phyloP scores from a whole-genome alignment of 1,140 invertebrate genomes.

The Drosophila santomea region DNA sequence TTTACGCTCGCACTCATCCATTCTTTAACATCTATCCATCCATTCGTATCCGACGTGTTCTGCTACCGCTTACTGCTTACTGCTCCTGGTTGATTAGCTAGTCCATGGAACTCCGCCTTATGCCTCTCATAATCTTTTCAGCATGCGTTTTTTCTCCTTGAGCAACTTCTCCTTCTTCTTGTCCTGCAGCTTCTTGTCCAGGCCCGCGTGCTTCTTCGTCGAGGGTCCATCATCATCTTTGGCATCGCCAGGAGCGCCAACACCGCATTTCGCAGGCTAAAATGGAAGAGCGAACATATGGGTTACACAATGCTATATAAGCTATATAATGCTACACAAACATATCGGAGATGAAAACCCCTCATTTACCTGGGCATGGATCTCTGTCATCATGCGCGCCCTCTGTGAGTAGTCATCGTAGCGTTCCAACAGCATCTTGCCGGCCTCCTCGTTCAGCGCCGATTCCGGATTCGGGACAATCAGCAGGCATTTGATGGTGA shows the following conservation, averaged over 20 bases:
- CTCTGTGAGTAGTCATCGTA: constrained; percentile 96
- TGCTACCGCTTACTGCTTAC: constrained; percentile 21
- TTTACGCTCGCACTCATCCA: constrained; percentile 13
- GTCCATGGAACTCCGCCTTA: constrained; percentile 35
- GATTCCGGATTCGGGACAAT: constrained; percentile 98
- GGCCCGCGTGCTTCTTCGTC: constrained; percentile 91
- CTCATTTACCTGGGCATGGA: constrained; percentile 89
- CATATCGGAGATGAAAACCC: too few relatives aligned
- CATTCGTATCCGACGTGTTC: constrained; percentile 9
- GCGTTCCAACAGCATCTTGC: constrained; percentile 94
- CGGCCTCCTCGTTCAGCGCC: constrained; percentile 97
- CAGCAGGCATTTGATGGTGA: constrained; percentile 96
- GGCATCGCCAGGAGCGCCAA: constrained; percentile 58
- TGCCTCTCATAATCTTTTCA: constrained; percentile 94
- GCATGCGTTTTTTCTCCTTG: constrained; percentile 94
- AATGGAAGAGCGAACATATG: neutral
- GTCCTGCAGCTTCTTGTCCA: constrained; percentile 91
- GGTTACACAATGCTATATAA: too few relatives aligned
- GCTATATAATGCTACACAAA: too few relatives aligned
- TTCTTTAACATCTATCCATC: constrained; percentile 8
- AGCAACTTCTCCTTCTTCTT: constrained; percentile 91
- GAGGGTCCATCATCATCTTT: constrained; percentile 88
- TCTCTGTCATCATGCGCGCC: constrained; percentile 97
- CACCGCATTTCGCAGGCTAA: constrained; percentile 79
- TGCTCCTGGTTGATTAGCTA: constrained; percentile 27